phyloP scores from a whole-genome alignment of 2,888 invertebrate genomes.

The Schizotus pectinicornis region DNA sequence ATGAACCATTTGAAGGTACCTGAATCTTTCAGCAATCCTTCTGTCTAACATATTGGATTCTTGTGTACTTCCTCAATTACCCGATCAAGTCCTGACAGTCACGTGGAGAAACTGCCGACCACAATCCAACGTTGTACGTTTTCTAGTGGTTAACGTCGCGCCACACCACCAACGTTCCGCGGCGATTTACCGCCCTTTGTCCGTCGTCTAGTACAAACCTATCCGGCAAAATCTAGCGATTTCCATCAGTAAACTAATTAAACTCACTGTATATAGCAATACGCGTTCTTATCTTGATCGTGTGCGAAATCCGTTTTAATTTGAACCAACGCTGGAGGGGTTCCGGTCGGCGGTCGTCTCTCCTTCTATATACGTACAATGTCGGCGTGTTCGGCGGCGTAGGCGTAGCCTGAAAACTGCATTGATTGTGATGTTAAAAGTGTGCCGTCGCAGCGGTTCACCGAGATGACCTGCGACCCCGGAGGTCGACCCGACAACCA shows the following conservation, averaged over 20 bases:
- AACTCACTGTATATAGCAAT: conserved; percentile 43
- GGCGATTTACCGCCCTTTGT: too few species aligned
- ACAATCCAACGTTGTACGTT: too few species aligned
- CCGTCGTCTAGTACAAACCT: too few species aligned
- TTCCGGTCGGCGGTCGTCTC: conserved; percentile 3
- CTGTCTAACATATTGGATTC: too few species aligned
- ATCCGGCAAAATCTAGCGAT: conserved; percentile 23
- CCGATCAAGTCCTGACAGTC: too few species aligned
- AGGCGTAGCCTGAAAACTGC: conserved; percentile 22
- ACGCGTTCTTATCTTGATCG: conserved; percentile 18
- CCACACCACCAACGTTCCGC: too few species aligned
- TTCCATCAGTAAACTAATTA: conserved; percentile 43
- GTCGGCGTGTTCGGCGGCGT: not conserved
- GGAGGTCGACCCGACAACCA: conserved; percentile 31
- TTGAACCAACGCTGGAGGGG: not conserved
- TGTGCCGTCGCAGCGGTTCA: conserved; percentile 34
- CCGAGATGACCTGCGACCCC: conserved; percentile 33
- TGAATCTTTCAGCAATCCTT: too few species aligned
- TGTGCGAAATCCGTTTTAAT: conserved; percentile 15
- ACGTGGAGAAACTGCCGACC: too few species aligned
- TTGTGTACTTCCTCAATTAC: too few species aligned
- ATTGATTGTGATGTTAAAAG: conserved; percentile 34
- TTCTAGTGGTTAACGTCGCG: too few species aligned
- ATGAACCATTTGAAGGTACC: too few species aligned
- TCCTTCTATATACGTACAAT: not conserved